phyloP scores from a whole-genome alignment of 2,888 invertebrate genomes.

The Lamellibrachia columna region DNA sequence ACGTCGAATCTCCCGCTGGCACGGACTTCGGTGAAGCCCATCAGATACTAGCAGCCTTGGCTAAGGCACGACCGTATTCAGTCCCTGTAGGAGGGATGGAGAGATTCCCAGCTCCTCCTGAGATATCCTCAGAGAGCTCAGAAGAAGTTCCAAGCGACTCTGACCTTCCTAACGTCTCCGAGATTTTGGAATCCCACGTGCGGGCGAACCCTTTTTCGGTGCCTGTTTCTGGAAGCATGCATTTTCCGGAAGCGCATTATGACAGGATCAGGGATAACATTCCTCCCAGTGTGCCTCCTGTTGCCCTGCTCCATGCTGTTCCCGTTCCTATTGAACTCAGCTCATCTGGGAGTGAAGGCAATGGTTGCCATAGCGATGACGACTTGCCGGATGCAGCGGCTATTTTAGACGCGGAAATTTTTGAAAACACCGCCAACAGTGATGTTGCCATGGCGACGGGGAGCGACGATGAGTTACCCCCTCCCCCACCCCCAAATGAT shows the following conservation, averaged over 20 bases:
- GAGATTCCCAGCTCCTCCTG: constrained; percentile 23
- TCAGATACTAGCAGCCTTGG: not conserved
- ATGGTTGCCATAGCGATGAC: constrained; percentile 20
- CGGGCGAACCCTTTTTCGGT: constrained; percentile 27
- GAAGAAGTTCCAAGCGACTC: constrained; percentile 23
- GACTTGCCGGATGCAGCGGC: constrained; percentile 27
- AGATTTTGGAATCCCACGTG: not conserved
- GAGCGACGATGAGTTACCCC: constrained; percentile 39
- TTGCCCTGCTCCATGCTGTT: not conserved
- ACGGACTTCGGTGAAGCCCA: not conserved
- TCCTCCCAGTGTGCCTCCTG: not conserved
- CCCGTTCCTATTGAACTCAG: not conserved
- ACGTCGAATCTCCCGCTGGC: not conserved
- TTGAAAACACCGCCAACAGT: constrained; percentile 3
- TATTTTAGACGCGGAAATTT: constrained; percentile 23
- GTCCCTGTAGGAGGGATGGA: constrained; percentile 26
- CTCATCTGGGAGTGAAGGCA: not conserved
- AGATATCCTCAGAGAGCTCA: constrained; percentile 25
- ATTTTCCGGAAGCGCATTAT: not conserved
- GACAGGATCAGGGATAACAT: not conserved
- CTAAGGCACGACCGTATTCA: not conserved
- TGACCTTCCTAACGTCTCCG: not conserved
- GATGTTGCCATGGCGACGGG: constrained; percentile 6
- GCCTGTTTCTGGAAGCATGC: constrained; percentile 21
- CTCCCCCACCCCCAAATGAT: constrained; percentile 40